Base-by-base conservation (phyloP, 2,113 vertebrate species). In the Mormyrus lacerda region DNA sequence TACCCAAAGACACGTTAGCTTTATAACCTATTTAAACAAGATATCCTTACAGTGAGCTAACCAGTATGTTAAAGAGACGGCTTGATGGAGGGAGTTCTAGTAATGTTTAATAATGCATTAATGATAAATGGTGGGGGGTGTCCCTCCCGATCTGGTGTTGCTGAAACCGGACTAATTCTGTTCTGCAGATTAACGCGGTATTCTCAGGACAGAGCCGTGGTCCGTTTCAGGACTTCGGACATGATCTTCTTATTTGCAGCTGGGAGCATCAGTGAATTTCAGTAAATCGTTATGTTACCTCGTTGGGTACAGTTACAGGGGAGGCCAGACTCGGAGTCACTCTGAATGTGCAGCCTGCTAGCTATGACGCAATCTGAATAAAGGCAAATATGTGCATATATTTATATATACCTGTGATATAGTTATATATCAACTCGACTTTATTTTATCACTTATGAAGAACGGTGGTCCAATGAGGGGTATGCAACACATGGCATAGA, bases 381-480 rank as follows among this genome's bases (percentile, higher is more conserved):
- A 31, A 13, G 31, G 31, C 13, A 76, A 76, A 76, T 55, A 55
- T 55, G 7, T 21, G 19, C 21, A 55, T 55, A 55, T 55, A 55
- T 55, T 55, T 39, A 42, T 76, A 76, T 76, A 79, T 79, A 19
- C 15, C 73, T 0, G 4, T 15, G 5, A 79, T 79, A 42, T 42
- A 42, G 13, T 79, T 79, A 19, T 79, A 76, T 76, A 76, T 76
- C 73, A 39, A 35, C 35, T 76, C 2, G 35, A 76, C 73, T 19
- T 42, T 42, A 79, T 35, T 42, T 93, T 89, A 92, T 94, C 91
- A 93, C 90, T 90, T 93, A 92, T 93, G 89, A 93, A 90, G 89
- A 76, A 53, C 87, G 48, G 88, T 90, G 76, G 91, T 92, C 90
- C 90, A 92, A 92, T 91, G 91, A 86, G 93, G 90, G 89, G 87